Conservation (phyloP, 1,140 invertebrate species). For the Caenorhabditis inopinata region DNA sequence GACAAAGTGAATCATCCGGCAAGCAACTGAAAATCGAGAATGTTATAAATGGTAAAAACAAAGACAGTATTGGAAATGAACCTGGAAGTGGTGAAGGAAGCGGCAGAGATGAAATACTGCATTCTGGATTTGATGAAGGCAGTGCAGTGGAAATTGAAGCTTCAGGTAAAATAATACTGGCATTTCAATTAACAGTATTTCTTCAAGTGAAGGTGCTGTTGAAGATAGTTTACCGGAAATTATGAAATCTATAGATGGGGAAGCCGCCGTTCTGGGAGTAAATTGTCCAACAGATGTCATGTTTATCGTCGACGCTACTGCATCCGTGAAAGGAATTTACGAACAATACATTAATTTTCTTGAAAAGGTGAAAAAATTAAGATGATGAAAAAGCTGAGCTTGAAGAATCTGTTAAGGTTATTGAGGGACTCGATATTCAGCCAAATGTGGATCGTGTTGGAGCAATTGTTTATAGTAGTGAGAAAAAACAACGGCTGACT, state of each 20-base stretch:
- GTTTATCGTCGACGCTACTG: slow-evolving; percentile 38
- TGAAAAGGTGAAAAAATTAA: slow-evolving; percentile 14
- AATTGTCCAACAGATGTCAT: slow-evolving; percentile 23
- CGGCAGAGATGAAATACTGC: not conserved
- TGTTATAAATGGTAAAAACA: too few species aligned
- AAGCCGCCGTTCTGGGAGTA: not conserved
- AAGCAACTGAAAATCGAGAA: too few species aligned
- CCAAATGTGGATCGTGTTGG: slow-evolving; percentile 13
- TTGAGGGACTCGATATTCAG: not conserved
- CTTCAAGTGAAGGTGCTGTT: not conserved
- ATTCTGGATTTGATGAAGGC: not conserved
- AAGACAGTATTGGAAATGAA: not conserved
- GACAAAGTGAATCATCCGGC: too few species aligned
- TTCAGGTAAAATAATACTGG: not conserved
- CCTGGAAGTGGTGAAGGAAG: not conserved
- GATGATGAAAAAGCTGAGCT: not conserved
- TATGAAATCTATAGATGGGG: not conserved
- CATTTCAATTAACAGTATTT: not conserved
- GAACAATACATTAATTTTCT: slow-evolving; percentile 23
- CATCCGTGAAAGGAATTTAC: slow-evolving; percentile 21
- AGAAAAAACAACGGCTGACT: not conserved
- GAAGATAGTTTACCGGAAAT: not conserved
- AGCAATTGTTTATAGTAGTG: slow-evolving; percentile 13
- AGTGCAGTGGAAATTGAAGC: not conserved
- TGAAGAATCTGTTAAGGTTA: not conserved